These are phyloP conservation scores for Drosophila pandora DNA, from an alignment of 1,140 invertebrate species.

Conservation along the genomic window DNA sequence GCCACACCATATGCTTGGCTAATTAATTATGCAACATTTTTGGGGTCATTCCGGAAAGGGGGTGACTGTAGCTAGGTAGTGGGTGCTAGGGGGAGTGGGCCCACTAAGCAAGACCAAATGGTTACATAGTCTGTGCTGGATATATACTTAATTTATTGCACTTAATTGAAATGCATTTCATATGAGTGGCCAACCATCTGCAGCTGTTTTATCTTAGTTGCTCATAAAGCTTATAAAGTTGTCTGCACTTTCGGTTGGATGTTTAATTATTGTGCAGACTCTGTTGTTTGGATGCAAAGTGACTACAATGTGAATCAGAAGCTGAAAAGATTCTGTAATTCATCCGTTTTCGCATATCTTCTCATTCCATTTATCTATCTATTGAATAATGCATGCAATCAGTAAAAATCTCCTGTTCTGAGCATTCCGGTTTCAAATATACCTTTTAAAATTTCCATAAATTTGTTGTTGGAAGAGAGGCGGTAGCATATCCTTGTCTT, in stretches of 20 bases:
- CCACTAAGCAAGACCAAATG: neutral
- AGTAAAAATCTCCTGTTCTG: neutral
- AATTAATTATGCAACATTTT: constrained; percentile 60
- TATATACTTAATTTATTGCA: constrained; percentile 61
- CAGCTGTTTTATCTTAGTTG: constrained; percentile 16
- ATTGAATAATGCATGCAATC: constrained; percentile 10
- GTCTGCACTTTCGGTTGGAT: constrained; percentile 24
- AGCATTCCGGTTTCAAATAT: constrained; percentile 8
- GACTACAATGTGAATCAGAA: neutral
- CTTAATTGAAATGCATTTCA: constrained; percentile 67
- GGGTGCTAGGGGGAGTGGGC: neutral
- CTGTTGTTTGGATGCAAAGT: constrained; percentile 15
- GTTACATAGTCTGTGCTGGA: constrained; percentile 17
- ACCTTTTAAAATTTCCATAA: constrained; percentile 6
- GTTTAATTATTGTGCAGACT: constrained; percentile 18
- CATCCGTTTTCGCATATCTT: neutral
- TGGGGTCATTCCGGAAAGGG: constrained; percentile 9
- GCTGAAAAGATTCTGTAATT: constrained; percentile 7
- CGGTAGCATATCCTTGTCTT: constrained; percentile 1
- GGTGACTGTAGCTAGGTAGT: neutral
- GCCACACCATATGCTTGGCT: constrained; percentile 33
- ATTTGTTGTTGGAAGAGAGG: neutral
- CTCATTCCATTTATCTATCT: neutral
- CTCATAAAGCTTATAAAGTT: constrained; percentile 14
- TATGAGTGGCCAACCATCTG: constrained; percentile 31